These are phyloP conservation scores for Melipona bicolor DNA, from an alignment of 2,888 invertebrate genomes.

Conservation along the genomic window DNA sequence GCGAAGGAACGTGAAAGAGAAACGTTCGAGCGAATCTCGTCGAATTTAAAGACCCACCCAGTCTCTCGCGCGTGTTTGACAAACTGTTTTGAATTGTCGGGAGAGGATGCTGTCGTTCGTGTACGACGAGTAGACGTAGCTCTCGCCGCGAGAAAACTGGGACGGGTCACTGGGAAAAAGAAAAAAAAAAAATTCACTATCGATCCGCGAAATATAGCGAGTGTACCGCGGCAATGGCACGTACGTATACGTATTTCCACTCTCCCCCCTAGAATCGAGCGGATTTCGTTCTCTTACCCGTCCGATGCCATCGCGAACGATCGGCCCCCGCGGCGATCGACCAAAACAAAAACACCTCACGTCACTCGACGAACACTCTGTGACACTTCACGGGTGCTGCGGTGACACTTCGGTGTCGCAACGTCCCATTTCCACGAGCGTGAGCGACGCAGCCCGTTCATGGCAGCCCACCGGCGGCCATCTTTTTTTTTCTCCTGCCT, in stretches of 20 bases:
- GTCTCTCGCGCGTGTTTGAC: slow-evolving; percentile 1
- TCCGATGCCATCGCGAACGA: slow-evolving; percentile 73
- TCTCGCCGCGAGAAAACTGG: slow-evolving; percentile 65
- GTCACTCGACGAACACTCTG: slow-evolving; percentile 60
- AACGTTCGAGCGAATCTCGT: background rate
- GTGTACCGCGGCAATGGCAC: slow-evolving; percentile 37
- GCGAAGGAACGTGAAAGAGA: background rate
- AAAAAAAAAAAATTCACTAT: slow-evolving; percentile 71
- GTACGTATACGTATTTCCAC: slow-evolving; percentile 33
- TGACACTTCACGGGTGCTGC: slow-evolving; percentile 70
- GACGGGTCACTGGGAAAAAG: slow-evolving; percentile 71
- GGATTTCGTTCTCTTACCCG: slow-evolving; percentile 68
- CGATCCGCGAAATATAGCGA: slow-evolving; percentile 71
- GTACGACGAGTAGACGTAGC: slow-evolving; percentile 19
- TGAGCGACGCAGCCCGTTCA: slow-evolving; percentile 75
- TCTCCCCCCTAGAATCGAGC: slow-evolving; percentile 56
- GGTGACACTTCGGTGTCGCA: slow-evolving; percentile 75
- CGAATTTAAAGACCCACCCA: slow-evolving; percentile 62
- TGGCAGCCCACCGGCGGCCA: slow-evolving; percentile 77
- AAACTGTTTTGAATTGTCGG: background rate
- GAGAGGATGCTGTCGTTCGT: background rate
- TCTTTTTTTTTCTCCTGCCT: slow-evolving; percentile 70
- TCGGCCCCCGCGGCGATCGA: slow-evolving; percentile 16
- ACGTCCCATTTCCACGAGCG: slow-evolving; percentile 77
- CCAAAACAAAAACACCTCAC: slow-evolving; percentile 37